A percentile compares a stretch with the other conserved stretches of the same genome.
Evolutionary conservation across 2,888 invertebrate species (phyloP).

Genomic region (Pachymerium ferrugineum): DNA sequence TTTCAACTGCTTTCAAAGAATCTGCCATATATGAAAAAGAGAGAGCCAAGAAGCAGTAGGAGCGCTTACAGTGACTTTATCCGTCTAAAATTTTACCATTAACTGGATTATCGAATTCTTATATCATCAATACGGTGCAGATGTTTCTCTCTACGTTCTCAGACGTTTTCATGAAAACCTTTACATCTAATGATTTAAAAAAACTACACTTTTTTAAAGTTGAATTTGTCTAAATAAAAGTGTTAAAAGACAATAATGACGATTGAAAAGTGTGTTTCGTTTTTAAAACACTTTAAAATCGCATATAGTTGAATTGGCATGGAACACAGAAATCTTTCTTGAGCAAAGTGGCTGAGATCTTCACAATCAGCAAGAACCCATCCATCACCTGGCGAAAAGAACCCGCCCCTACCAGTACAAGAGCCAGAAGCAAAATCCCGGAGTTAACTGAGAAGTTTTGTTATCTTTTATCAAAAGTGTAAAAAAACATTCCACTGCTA

Average conservation of each 20-base stretch:
- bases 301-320: neutral
- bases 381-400: conserved; percentile 7
- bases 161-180: neutral
- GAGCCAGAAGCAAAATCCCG: conserved; percentile 18
- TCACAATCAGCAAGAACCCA: conserved; percentile 21
- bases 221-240: too few species aligned
- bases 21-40: conserved; percentile 12
- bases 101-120: conserved; percentile 29
- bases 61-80: neutral
- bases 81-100: conserved; percentile 22
- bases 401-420: neutral
- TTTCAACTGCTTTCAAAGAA: conserved; percentile 3
- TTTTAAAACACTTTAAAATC: too few species aligned
- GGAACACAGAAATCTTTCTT: neutral
- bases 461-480: conserved; percentile 9
- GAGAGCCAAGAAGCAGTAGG: neutral
- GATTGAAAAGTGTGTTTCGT: too few species aligned
- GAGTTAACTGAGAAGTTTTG: conserved; percentile 27
- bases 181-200: neutral
- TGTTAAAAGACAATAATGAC: too few species aligned
- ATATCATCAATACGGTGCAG: conserved; percentile 25
- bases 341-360: conserved; percentile 27
- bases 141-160: conserved; percentile 1
- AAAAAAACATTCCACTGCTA: neutral
- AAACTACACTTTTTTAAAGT: neutral